Conservation (phyloP, 1,140 invertebrate species). For the Nomia melanderi region DNA sequence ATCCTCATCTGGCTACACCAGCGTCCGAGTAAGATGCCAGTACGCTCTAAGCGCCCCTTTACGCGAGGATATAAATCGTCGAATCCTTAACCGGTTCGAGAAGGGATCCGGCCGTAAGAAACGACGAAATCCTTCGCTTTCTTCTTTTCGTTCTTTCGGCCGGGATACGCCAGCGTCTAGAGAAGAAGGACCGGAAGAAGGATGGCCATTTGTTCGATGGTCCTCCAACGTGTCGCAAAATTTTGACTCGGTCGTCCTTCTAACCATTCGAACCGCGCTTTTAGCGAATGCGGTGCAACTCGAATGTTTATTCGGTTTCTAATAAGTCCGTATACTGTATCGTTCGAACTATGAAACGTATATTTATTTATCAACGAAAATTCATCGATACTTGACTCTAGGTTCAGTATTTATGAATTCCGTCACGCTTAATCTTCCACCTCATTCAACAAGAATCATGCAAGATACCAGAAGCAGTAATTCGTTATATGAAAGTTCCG, state of each 20-base stretch:
- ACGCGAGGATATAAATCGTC: slow-evolving; percentile 73
- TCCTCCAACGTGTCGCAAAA: slow-evolving; percentile 19
- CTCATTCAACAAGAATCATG: too few relatives aligned
- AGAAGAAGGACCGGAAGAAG: slow-evolving; percentile 46
- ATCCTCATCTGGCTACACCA: slow-evolving; percentile 20
- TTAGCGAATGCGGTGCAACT: not conserved
- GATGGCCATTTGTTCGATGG: slow-evolving; percentile 40
- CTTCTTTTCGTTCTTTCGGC: slow-evolving; percentile 44
- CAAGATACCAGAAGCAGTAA: too few relatives aligned
- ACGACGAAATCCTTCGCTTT: slow-evolving; percentile 68
- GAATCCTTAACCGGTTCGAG: slow-evolving; percentile 73
- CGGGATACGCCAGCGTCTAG: slow-evolving; percentile 15
- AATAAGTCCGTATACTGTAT: too few relatives aligned
- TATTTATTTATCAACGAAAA: too few relatives aligned
- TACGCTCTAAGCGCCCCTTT: slow-evolving; percentile 59
- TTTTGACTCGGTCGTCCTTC: not conserved
- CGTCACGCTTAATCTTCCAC: too few relatives aligned
- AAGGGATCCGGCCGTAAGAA: slow-evolving; percentile 56
- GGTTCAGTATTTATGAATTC: too few relatives aligned
- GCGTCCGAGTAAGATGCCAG: slow-evolving; percentile 16
- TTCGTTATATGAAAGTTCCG: too few relatives aligned
- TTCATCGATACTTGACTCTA: too few relatives aligned
- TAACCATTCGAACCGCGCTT: not conserved
- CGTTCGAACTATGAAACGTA: too few relatives aligned
- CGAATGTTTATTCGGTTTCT: too few relatives aligned